A percentile compares a stretch with the other conserved stretches of the same genome.
Conservation (phyloP, 2,113 vertebrate species). For the Zosterops japonicus region DNA sequence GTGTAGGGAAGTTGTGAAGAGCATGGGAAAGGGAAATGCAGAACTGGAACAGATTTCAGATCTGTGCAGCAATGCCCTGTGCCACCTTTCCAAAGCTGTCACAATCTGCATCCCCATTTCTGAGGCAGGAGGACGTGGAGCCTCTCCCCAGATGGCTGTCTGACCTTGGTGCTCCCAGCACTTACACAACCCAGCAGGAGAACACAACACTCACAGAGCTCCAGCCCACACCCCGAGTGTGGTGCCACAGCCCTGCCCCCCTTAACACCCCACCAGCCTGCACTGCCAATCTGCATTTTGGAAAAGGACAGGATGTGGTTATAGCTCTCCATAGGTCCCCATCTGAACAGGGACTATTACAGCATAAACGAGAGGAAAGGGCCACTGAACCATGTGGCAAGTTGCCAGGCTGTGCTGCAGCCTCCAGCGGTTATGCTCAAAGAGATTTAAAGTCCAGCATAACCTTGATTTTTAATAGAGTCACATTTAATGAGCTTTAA, state of each 20-base stretch:
- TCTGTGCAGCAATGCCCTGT: not conserved
- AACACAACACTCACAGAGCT: not conserved
- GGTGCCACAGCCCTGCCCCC: not conserved
- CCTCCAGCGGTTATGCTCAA: constrained; percentile 54
- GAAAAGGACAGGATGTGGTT: not conserved
- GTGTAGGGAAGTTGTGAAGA: not conserved
- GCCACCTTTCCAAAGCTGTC: not conserved
- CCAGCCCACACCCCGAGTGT: not conserved
- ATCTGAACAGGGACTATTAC: constrained; percentile 24
- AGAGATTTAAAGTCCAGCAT: constrained; percentile 72
- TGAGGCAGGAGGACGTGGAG: not conserved
- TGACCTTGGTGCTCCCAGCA: constrained; percentile 18
- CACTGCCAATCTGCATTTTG: not conserved
- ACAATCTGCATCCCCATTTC: not conserved
- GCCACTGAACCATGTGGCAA: constrained; percentile 48
- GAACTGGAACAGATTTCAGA: not conserved
- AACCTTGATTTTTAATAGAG: constrained; percentile 76
- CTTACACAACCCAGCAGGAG: not conserved
- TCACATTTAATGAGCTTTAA: constrained; percentile 76
- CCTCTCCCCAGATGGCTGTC: not conserved
- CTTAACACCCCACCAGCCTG: not conserved
- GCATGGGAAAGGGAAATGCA: not conserved
- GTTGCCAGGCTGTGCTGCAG: constrained; percentile 58
- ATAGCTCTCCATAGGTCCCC: not conserved
- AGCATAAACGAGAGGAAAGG: constrained; percentile 49